Evolutionary conservation across 2,797 vertebrate species (phyloP), one percentile per base, ranked within the genome.

Genomic region (Mus caroli): DNA sequence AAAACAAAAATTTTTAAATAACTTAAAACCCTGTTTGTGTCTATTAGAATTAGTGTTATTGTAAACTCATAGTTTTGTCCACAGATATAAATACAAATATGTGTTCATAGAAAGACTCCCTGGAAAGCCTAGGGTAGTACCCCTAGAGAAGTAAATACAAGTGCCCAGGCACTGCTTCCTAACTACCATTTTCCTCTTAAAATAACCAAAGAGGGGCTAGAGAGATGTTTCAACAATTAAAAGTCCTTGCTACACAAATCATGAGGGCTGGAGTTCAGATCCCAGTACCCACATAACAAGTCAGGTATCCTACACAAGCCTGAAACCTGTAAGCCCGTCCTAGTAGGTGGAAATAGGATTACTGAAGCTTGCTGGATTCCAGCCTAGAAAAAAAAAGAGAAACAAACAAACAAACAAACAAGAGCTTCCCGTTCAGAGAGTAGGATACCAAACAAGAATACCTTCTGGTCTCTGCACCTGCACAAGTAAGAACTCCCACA

Each of bases 131-230:
- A 43, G 19, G 22, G 34, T 5, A 95, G 52, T 46, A 93, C 19
- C 4, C 17, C 15, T 71, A 87, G 34, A 89, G 69, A 75, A 91
- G 58, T 75, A 62, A 92, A 67, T 12, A 85, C 76, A 84, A 76
- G 24, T 37, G 19, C 28, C 40, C 22, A 75, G 19, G 85, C 34
- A 50, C 43, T 88, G 85, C 37, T 31, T 64, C 82, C 71, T 92
- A 94, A 94, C 26, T 58, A 90, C 37, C 54, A 92, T 58, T 94
- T 82, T 92, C 88, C 37, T 64, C 40, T 84, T 64, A 46, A 84
- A 64, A 64, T 34, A 22, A 46, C 58, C 60, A 46, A 64, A 17
- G 28, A 84, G 46, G 46, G 64, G 19, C 46, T 87, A 52, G 34
- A 87, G 64, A 87, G 34, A 54, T 37, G 19, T n/a, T 43, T 50